Evolutionary conservation across 1,140 invertebrate genomes (phyloP).

Genomic region (Megathymus violae): DNA sequence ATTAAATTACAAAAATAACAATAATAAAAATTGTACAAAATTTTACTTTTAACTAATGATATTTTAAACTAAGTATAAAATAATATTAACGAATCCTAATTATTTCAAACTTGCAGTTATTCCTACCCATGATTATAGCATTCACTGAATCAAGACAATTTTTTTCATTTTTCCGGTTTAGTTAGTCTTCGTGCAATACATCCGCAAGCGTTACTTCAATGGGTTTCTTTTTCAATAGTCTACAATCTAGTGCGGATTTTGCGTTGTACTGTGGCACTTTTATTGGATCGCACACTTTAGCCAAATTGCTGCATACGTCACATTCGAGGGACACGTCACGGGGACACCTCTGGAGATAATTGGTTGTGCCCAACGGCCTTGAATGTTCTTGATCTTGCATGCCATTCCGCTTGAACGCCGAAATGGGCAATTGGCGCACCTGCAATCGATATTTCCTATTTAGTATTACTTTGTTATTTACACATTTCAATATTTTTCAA

Average conservation of each 20-base stretch:
- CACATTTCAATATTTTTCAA: conserved; percentile 13
- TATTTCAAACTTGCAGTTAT: background rate
- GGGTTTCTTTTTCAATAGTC: conserved; percentile 58
- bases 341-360: conserved; percentile 64
- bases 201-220: conserved; percentile 66
- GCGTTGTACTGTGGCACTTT: conserved; percentile 56
- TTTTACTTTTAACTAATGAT: too few species aligned
- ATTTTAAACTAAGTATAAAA: too few species aligned
- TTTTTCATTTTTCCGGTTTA: too few species aligned
- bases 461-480: conserved; percentile 34
- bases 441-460: conserved; percentile 65
- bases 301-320: conserved; percentile 47
- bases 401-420: conserved; percentile 75
- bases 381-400: conserved; percentile 76
- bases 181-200: conserved; percentile 58
- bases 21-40: too few species aligned
- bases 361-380: conserved; percentile 60
- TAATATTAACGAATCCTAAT: too few species aligned
- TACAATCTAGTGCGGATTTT: conserved; percentile 43
- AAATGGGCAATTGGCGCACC: conserved; percentile 66
- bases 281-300: conserved; percentile 59
- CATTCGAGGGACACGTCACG: conserved; percentile 66
- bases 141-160: background rate
- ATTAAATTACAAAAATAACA: too few species aligned
- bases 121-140: too few species aligned